Evolutionary conservation across 2,888 invertebrate genomes (phyloP).

Genomic region (Tortricodes alternella): DNA sequence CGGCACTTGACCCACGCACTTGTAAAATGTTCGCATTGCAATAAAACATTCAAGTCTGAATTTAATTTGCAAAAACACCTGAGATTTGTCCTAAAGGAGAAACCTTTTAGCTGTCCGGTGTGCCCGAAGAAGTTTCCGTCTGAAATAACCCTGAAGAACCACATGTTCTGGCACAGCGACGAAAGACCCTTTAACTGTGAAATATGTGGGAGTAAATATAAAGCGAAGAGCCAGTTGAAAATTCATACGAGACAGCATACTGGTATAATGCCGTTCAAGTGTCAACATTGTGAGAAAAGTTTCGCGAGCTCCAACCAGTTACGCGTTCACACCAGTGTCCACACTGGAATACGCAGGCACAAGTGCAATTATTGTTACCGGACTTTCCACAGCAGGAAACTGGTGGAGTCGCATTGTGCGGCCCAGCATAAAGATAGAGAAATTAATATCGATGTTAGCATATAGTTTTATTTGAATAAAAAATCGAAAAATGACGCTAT

Average conservation of each 20-base stretch:
- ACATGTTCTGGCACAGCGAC: slow-evolving; percentile 35
- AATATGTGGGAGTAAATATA: slow-evolving; percentile 31
- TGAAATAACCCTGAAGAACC: slow-evolving; percentile 28
- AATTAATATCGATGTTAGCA: not conserved
- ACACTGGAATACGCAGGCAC: slow-evolving; percentile 30
- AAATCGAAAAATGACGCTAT: no score
- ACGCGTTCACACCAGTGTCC: slow-evolving; percentile 31
- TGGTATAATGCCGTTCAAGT: slow-evolving; percentile 32
- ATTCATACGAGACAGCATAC: slow-evolving; percentile 34
- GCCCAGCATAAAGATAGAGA: slow-evolving; percentile 22
- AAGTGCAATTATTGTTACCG: slow-evolving; percentile 30
- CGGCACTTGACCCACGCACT: slow-evolving; percentile 18
- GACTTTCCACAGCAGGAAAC: slow-evolving; percentile 30
- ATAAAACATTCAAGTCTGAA: slow-evolving; percentile 33
- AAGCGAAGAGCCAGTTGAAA: slow-evolving; percentile 33
- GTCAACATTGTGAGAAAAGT: slow-evolving; percentile 28
- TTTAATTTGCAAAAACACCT: slow-evolving; percentile 28
- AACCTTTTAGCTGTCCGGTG: slow-evolving; percentile 27
- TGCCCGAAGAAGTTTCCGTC: slow-evolving; percentile 32
- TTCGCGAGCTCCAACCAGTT: slow-evolving; percentile 32
- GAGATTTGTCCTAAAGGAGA: slow-evolving; percentile 26
- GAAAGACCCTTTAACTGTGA: slow-evolving; percentile 32
- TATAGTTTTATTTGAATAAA: not conserved
- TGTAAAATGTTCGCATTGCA: slow-evolving; percentile 32
- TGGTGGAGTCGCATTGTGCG: slow-evolving; percentile 28